Percentiles rank a stretch among this genome's conserved stretches.
phyloP scores from a whole-genome alignment of 2,888 invertebrate species.

The Petrolisthes cinctipes region DNA sequence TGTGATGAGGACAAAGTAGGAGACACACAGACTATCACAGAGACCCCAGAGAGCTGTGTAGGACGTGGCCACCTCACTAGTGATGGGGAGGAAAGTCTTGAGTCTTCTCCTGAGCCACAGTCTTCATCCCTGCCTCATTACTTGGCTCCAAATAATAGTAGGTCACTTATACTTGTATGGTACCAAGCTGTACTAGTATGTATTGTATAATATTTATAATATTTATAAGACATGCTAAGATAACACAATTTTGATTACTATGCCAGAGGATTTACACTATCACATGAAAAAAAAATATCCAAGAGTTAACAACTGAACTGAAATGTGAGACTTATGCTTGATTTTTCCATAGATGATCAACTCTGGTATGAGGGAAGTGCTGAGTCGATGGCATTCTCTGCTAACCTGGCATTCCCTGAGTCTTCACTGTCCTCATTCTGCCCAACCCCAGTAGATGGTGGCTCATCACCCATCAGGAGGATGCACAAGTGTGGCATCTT shows the following conservation, averaged over 20 bases:
- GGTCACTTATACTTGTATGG: background rate
- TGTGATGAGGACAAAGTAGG: slow-evolving; percentile 51
- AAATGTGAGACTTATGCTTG: background rate
- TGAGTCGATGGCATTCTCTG: slow-evolving; percentile 64
- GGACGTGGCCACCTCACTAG: slow-evolving; percentile 36
- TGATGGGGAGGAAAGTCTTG: slow-evolving; percentile 53
- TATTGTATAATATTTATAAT: too few relatives aligned
- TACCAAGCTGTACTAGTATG: too few relatives aligned
- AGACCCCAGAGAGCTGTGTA: slow-evolving; percentile 32
- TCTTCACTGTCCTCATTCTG: slow-evolving; percentile 58
- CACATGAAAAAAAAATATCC: too few relatives aligned
- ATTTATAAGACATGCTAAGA: too few relatives aligned
- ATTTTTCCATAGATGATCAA: slow-evolving; percentile 34
- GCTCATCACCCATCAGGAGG: slow-evolving; percentile 55
- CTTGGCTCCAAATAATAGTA: slow-evolving; percentile 33
- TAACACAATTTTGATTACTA: too few relatives aligned
- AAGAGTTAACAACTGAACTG: too few relatives aligned
- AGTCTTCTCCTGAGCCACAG: slow-evolving; percentile 58
- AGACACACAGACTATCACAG: slow-evolving; percentile 48
- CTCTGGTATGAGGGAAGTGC: slow-evolving; percentile 65
- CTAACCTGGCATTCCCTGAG: slow-evolving; percentile 64
- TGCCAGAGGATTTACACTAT: too few relatives aligned
- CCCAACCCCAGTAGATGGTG: slow-evolving; percentile 59
- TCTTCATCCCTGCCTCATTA: slow-evolving; percentile 52
- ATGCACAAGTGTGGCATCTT: slow-evolving; percentile 63